phyloP scores from a whole-genome alignment of 2,888 invertebrate species.

The Tryphoninae sp. region DNA sequence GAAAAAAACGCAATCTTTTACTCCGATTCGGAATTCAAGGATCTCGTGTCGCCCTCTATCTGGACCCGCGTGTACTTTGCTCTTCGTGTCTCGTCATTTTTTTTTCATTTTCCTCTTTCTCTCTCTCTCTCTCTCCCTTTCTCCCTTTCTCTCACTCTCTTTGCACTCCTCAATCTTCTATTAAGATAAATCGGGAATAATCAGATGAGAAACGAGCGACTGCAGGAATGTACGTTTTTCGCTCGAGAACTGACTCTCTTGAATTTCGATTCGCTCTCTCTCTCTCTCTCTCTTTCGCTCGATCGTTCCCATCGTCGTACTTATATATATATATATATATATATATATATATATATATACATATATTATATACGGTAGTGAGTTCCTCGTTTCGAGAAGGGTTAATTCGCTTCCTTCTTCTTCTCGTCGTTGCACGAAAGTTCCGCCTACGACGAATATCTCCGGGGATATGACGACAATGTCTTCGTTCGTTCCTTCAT shows the following conservation, averaged over 20 bases:
- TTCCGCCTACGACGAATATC: conserved; percentile 27
- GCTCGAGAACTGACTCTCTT: neutral
- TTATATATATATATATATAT: neutral
- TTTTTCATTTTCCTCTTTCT: neutral
- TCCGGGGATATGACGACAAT: conserved; percentile 41
- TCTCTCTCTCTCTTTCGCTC: neutral
- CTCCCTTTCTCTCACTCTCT: neutral
- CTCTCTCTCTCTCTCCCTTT: neutral
- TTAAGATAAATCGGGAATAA: conserved; percentile 54
- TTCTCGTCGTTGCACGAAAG: conserved; percentile 6
- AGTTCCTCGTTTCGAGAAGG: conserved; percentile 29
- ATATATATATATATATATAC: neutral
- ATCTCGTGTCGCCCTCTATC: neutral
- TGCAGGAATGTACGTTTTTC: conserved; percentile 18
- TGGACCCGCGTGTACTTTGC: too few relatives aligned
- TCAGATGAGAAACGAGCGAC: conserved; percentile 41
- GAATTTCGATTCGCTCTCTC: neutral
- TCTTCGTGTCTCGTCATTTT: too few relatives aligned
- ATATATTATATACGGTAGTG: neutral
- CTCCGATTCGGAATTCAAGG: neutral
- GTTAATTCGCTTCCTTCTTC: conserved; percentile 16
- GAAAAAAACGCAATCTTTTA: conserved; percentile 14
- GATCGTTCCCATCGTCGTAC: neutral
- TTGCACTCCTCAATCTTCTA: conserved; percentile 43
- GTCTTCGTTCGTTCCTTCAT: conserved; percentile 40